Conservation (phyloP, 2,797 vertebrate species). For the Xyrichtys novacula region DNA sequence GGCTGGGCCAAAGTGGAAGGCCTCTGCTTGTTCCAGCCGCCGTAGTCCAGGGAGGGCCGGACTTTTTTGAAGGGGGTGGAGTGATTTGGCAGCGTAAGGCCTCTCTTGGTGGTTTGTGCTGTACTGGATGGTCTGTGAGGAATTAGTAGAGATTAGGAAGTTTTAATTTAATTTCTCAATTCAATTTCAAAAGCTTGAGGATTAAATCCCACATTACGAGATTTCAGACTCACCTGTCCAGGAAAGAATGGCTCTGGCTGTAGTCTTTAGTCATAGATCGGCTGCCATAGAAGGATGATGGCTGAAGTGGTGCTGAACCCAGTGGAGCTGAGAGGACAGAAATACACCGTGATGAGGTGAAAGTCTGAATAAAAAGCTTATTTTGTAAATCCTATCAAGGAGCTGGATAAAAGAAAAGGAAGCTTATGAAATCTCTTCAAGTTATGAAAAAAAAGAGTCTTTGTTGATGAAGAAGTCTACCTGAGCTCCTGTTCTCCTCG, state of each 20-base stretch:
- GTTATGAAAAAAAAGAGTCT: too few relatives aligned
- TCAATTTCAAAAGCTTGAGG: neutral
- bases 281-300: constrained; percentile 93
- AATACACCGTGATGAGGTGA: neutral
- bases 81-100: constrained; percentile 92
- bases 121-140: constrained; percentile 86
- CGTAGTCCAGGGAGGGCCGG: constrained; percentile 92
- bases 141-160: constrained; percentile 8
- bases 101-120: constrained; percentile 90
- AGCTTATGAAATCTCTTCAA: too few relatives aligned
- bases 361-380: neutral
- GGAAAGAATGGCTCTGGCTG: constrained; percentile 86
- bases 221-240: constrained; percentile 91
- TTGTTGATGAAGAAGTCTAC: constrained; percentile 69
- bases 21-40: constrained; percentile 96
- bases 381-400: too few relatives aligned
- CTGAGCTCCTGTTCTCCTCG: constrained; percentile 92
- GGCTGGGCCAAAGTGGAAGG: constrained; percentile 88
- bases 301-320: constrained; percentile 91
- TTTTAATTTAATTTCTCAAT: neutral
- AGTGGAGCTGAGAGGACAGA: constrained; percentile 77
- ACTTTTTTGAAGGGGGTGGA: constrained; percentile 95
- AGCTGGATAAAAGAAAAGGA: too few relatives aligned
- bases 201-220: too few relatives aligned
- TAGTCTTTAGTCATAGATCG: constrained; percentile 91